Evolutionary conservation across 2,888 invertebrate genomes (phyloP).

Genomic region (Abrostola triplasia): DNA sequence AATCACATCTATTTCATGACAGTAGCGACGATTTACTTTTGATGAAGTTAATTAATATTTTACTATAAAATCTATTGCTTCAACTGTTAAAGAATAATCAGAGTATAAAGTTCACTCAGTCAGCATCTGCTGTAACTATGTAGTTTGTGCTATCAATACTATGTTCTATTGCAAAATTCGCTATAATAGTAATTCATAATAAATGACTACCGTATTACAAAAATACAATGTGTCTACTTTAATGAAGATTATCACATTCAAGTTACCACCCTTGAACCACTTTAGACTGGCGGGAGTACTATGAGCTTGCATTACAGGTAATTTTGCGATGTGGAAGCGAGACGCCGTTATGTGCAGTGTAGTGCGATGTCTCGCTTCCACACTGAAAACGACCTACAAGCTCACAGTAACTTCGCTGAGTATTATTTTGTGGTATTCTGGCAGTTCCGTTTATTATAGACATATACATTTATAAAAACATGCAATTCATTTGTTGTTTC

Average conservation of each 20-base stretch:
- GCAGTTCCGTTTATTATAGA: constrained; percentile 12
- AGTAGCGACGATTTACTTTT: too few relatives aligned
- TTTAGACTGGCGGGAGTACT: constrained; percentile 5
- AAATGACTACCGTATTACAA: constrained; percentile 36
- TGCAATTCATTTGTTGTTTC: constrained; percentile 18
- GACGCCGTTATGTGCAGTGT: too few relatives aligned
- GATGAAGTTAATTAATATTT: constrained; percentile 4
- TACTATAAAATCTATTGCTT: constrained; percentile 32
- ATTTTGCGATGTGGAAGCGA: too few relatives aligned
- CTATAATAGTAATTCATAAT: constrained; percentile 14
- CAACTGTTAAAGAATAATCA: constrained; percentile 9
- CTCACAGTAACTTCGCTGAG: too few relatives aligned
- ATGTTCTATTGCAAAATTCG: constrained; percentile 17
- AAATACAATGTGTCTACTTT: constrained; percentile 35
- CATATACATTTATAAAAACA: constrained; percentile 8
- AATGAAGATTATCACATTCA: constrained; percentile 12
- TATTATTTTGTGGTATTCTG: constrained; percentile 1
- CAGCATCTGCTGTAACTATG: not conserved
- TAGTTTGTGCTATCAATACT: constrained; percentile 12
- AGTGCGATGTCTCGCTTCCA: too few relatives aligned
- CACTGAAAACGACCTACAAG: too few relatives aligned
- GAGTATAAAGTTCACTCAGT: not conserved
- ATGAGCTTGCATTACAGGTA: not conserved
- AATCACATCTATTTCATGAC: too few relatives aligned
- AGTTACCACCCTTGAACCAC: constrained; percentile 25